Evolutionary conservation across 2,888 invertebrate species (phyloP), one percentile per base, ranked within the genome.

Genomic region (Archips xylosteana): DNA sequence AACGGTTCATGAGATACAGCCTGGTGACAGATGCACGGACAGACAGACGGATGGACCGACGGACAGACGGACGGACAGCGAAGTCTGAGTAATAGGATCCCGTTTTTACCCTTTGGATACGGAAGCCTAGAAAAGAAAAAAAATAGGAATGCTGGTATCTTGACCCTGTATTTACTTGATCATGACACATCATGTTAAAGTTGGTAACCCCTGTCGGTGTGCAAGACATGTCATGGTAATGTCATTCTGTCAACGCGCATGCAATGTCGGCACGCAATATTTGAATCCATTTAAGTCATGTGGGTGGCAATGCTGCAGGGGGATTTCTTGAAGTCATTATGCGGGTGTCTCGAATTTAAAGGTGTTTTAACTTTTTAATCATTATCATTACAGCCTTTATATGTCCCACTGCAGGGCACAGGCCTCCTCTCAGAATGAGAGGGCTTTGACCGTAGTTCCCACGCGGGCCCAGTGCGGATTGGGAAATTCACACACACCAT

Each of bases 241-340:
- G 85, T 87, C 86, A 85, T 82, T 80, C 81, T 86, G 89, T 88
- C 87, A 84, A 85, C 87, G 82, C 79, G 77, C 80, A 83, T 81
- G 83, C 84, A 81, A 83, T 80, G 83, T 79, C 81, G 87, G 84
- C 90, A 91, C 88, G 90, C 88, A 79, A 89, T 87, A 89, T 90
- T 89, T 86, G 83, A 90, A 90, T 89, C 85, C 83, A 86, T 87
- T 90, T 90, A 82, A 82, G 78, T 78, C 81, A 78, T 78, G 78
- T 81, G 78, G 77, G 76, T 76, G 76, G 78, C 54, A 23, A 23
- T 23, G 23, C 23, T 23, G 45, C 54, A 23, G 54, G 54, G 54
- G 15, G 23, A 54, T 23, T 54, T 54, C 51, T 23, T 54, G 9
- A 15, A 54, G 15, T 23, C 15, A 54, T 54, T 54, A 23, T 15